Percentiles rank a stretch among this genome's conserved stretches.
Conservation (phyloP, 2,888 invertebrate genomes). For the Troides aeacus region DNA sequence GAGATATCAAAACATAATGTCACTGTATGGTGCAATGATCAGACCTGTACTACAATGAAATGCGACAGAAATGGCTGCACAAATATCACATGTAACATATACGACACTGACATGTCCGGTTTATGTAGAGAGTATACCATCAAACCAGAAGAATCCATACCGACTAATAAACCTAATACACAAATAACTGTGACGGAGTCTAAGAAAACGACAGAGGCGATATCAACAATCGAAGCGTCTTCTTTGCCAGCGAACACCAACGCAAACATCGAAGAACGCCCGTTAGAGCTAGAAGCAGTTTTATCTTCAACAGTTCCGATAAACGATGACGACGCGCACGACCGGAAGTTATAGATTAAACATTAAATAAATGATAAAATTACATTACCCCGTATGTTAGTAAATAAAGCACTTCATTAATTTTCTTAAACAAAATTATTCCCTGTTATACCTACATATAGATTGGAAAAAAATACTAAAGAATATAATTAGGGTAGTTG, state of each 20-base stretch:
- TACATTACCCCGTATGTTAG: not conserved
- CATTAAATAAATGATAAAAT: not conserved
- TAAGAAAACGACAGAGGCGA: constrained; percentile 32
- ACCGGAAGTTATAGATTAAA: constrained; percentile 14
- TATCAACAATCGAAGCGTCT: constrained; percentile 18
- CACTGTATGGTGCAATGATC: constrained; percentile 72
- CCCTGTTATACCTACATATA: not conserved
- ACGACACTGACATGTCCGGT: constrained; percentile 69
- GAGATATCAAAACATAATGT: constrained; percentile 61
- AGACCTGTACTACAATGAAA: constrained; percentile 71
- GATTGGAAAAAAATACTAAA: too few species aligned
- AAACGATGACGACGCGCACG: constrained; percentile 28
- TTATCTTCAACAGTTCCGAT: constrained; percentile 57
- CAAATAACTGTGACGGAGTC: constrained; percentile 26
- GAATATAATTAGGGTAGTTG: too few species aligned
- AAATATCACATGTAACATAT: constrained; percentile 69
- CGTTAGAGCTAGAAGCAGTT: constrained; percentile 58
- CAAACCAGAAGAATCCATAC: constrained; percentile 43
- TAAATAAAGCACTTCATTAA: not conserved
- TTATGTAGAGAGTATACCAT: constrained; percentile 66
- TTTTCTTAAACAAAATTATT: not conserved
- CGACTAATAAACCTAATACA: constrained; percentile 37
- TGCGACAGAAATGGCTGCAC: constrained; percentile 61
- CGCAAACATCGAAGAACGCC: constrained; percentile 46
- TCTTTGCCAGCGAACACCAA: constrained; percentile 36